Evolutionary conservation across 1,140 invertebrate genomes (phyloP).

Genomic region (Cepaea nemoralis): DNA sequence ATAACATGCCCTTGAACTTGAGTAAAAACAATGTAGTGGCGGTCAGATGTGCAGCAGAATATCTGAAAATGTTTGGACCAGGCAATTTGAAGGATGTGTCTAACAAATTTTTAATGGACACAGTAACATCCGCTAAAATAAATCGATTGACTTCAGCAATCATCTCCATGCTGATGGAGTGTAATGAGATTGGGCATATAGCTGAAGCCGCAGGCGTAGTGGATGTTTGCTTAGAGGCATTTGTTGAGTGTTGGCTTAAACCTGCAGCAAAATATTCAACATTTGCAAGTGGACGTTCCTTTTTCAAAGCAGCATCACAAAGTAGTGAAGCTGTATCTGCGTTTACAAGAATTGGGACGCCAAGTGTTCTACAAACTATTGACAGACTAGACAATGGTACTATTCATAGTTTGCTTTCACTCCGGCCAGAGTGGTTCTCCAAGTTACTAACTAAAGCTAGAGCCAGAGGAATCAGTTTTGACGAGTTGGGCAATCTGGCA

Average conservation of each 20-base stretch:
- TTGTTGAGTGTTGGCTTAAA: slow-evolving; percentile 65
- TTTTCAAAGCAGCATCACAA: not conserved
- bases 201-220: slow-evolving; percentile 63
- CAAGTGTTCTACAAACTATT: not conserved
- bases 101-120: slow-evolving; percentile 63
- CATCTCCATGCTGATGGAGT: slow-evolving; percentile 56
- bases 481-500: slow-evolving; percentile 54
- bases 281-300: not conserved
- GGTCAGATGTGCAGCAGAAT: slow-evolving; percentile 66
- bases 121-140: slow-evolving; percentile 64
- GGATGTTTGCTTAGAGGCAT: slow-evolving; percentile 57
- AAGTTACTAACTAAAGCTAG: slow-evolving; percentile 54
- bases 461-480: slow-evolving; percentile 54
- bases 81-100: slow-evolving; percentile 66
- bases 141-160: slow-evolving; percentile 57
- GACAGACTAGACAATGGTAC: slow-evolving; percentile 44
- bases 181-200: slow-evolving; percentile 55
- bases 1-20: slow-evolving; percentile 67
- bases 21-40: slow-evolving; percentile 65
- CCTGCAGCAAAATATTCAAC: slow-evolving; percentile 55
- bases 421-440: slow-evolving; percentile 63
- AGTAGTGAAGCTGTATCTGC: slow-evolving; percentile 4
- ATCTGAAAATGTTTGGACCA: slow-evolving; percentile 64
- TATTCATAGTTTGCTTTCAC: slow-evolving; percentile 46
- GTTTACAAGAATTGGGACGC: not conserved